Evolutionary conservation across 2,797 vertebrate genomes (phyloP).

Genomic region (Coregonus suidteri): DNA sequence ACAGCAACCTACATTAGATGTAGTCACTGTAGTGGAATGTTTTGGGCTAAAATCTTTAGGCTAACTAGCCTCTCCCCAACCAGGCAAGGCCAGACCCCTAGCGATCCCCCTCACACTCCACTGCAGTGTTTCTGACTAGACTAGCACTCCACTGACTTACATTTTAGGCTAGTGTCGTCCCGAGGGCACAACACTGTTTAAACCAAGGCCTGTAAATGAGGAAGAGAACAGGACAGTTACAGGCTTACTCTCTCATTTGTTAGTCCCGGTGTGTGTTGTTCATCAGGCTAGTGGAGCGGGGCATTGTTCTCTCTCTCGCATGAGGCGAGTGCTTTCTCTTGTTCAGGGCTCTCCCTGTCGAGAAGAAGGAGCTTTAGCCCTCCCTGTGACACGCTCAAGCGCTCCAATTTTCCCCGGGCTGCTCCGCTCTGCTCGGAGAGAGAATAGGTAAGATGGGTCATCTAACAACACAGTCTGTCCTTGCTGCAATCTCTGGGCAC

Average conservation of each 20-base stretch:
- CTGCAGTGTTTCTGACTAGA: neutral
- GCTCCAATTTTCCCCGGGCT: too few species aligned
- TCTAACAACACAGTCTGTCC: neutral
- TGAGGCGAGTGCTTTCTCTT: constrained; percentile 60
- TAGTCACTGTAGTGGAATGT: neutral
- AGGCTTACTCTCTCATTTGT: neutral
- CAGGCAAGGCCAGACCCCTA: neutral
- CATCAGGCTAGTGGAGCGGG: constrained; percentile 44
- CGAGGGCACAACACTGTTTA: neutral
- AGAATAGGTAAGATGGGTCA: constrained; percentile 38
- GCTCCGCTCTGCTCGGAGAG: too few species aligned
- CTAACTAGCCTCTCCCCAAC: neutral
- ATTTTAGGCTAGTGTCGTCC: neutral
- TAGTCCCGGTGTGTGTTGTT: constrained; percentile 22
- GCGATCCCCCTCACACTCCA: neutral
- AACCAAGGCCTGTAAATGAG: neutral
- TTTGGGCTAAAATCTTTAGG: neutral
- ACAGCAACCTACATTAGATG: neutral
- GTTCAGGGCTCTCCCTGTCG: constrained; percentile 55
- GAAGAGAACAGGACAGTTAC: neutral
- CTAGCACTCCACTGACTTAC: neutral
- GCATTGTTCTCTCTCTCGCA: constrained; percentile 41
- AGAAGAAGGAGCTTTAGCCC: constrained; percentile 31
- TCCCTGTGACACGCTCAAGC: constrained; percentile 50
- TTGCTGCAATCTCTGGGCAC: neutral